Conservation (phyloP, 2,797 vertebrate genomes). For the Tolypeutes matacus region DNA sequence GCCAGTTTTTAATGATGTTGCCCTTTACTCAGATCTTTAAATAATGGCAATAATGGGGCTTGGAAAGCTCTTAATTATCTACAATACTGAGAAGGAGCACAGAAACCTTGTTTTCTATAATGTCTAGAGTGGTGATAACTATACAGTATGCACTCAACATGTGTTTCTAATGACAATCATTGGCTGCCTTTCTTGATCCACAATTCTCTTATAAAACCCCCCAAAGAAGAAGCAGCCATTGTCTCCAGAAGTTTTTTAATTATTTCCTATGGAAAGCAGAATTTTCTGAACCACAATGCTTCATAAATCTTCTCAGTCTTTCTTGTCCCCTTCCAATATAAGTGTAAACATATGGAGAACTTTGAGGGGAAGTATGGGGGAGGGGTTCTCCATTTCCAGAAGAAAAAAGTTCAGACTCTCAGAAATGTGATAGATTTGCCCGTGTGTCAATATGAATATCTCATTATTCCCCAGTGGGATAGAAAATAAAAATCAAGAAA, state of each 20-base stretch:
- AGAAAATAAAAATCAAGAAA: not conserved
- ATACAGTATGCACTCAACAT: not conserved
- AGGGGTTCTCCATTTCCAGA: not conserved
- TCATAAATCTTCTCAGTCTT: not conserved
- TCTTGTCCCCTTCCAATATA: not conserved
- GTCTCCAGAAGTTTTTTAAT: constrained; percentile 38
- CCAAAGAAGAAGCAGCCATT: not conserved
- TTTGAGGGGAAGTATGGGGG: not conserved
- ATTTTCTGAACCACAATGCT: not conserved
- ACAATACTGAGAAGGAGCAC: not conserved
- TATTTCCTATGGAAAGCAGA: constrained; percentile 58
- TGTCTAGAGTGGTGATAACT: not conserved
- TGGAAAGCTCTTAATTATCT: constrained; percentile 60
- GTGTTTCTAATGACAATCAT: constrained; percentile 7
- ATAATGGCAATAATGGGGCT: constrained; percentile 5
- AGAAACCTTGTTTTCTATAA: constrained; percentile 49
- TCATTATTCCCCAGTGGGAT: not conserved
- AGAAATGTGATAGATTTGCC: not conserved
- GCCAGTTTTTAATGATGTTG: constrained; percentile 15
- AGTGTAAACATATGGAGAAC: not conserved
- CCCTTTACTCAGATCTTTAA: constrained; percentile 66
- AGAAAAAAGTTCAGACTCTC: not conserved
- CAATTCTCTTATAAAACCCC: constrained; percentile 6
- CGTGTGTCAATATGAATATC: constrained; percentile 10
- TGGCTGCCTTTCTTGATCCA: not conserved